A percentile compares a stretch with the other conserved stretches of the same genome.
These are phyloP conservation scores for Serranus cabrilla DNA, from an alignment of 2,797 vertebrate species.

Conservation along the genomic window DNA sequence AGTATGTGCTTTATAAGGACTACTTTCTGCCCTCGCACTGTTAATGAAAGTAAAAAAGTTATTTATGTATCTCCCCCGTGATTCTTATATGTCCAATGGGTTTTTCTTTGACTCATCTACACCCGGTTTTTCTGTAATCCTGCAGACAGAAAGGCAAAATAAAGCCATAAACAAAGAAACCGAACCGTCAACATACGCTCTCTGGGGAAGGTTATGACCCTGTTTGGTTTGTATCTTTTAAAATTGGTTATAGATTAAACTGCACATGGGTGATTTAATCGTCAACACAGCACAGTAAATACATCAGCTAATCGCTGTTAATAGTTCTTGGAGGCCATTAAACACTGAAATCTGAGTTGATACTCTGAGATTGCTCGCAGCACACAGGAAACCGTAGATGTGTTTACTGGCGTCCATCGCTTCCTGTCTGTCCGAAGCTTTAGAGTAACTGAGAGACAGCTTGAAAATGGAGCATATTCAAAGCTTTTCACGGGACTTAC, in stretches of 20 bases:
- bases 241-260: neutral
- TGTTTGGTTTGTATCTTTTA: neutral
- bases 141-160: too few species aligned
- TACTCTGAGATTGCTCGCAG: neutral
- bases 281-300: neutral
- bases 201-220: too few species aligned
- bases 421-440: neutral
- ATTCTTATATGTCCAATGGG: too few species aligned
- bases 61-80: too few species aligned
- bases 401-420: neutral
- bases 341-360: constrained; percentile 5
- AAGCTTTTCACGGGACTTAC: constrained; percentile 62
- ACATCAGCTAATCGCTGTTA: neutral
- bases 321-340: neutral
- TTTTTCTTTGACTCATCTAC: too few species aligned
- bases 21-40: too few species aligned
- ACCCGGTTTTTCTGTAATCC: too few species aligned
- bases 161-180: too few species aligned
- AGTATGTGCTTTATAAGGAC: too few species aligned
- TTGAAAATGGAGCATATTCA: neutral
- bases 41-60: too few species aligned
- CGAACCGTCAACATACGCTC: too few species aligned
- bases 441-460: neutral
- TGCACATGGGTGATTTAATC: neutral
- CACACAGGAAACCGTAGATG: neutral